These are phyloP conservation scores for Tetramorium bicarinatum DNA, from an alignment of 2,888 invertebrate genomes.

Conservation along the genomic window DNA sequence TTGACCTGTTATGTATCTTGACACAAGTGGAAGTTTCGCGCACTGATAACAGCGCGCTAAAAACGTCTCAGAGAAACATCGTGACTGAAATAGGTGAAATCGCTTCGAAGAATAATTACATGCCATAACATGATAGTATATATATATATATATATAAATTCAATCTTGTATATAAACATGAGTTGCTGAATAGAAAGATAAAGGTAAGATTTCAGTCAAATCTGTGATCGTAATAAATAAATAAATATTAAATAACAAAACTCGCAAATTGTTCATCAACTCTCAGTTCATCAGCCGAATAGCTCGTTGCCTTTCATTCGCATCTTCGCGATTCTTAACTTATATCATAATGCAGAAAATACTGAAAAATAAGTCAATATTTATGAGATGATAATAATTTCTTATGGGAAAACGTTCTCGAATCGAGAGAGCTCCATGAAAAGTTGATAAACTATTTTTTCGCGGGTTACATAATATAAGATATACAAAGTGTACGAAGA, in stretches of 20 bases:
- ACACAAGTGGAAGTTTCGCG: background rate
- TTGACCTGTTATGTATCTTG: background rate
- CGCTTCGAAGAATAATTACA: background rate
- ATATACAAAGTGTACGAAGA: background rate
- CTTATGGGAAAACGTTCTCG: background rate
- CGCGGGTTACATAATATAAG: background rate
- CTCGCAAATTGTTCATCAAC: background rate
- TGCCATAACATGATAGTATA: background rate
- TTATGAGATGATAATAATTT: background rate
- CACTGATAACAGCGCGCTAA: background rate
- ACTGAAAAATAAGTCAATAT: background rate
- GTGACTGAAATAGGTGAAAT: background rate
- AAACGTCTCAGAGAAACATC: background rate
- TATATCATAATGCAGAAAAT: background rate
- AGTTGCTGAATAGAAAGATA: background rate
- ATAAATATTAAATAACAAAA: slow-evolving; percentile 7
- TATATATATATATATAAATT: background rate
- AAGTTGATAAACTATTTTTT: background rate
- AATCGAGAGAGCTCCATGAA: background rate
- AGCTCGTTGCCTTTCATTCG: background rate
- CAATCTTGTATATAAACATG: background rate
- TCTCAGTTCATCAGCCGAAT: background rate
- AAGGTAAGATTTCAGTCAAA: background rate
- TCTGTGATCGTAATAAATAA: background rate
- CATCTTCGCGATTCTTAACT: background rate